These are phyloP conservation scores for Myotis planiceps DNA, from an alignment of 2,797 vertebrate species.

Conservation along the genomic window DNA sequence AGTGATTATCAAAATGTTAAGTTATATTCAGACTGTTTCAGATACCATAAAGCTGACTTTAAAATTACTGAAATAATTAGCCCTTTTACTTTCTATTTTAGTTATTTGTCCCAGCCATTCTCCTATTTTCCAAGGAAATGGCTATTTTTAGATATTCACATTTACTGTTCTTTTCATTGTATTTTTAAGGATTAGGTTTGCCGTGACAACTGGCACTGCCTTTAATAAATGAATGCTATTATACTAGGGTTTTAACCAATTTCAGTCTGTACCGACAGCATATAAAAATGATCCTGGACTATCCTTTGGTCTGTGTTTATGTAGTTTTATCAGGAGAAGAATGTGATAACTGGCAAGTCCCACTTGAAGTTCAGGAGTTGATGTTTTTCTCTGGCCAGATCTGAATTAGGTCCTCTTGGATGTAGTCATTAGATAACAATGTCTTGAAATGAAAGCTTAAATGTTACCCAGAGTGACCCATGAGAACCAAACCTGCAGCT, in stretches of 20 bases:
- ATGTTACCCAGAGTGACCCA: neutral
- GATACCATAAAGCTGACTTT: conserved; percentile 11
- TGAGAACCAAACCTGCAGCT: neutral
- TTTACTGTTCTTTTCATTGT: conserved; percentile 77
- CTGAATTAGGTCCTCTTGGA: neutral
- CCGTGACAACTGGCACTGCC: conserved; percentile 77
- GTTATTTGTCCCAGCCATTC: conserved; percentile 37
- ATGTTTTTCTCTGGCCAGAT: neutral
- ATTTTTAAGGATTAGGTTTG: conserved; percentile 83
- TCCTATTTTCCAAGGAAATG: conserved; percentile 64
- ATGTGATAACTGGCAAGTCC: neutral
- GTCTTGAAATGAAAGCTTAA: neutral
- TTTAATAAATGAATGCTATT: conserved; percentile 66
- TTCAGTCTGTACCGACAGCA: conserved; percentile 9
- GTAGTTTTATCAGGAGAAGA: neutral
- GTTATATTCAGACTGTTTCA: neutral
- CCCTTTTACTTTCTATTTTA: conserved; percentile 52
- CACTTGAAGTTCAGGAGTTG: neutral
- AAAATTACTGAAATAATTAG: conserved; percentile 57
- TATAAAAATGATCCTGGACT: neutral
- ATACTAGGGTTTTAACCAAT: conserved; percentile 50
- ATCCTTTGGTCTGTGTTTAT: neutral
- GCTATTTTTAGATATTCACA: conserved; percentile 70
- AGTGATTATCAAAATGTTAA: conserved; percentile 24
- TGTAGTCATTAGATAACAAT: neutral